Conservation (phyloP, 2,113 vertebrate species). For the Scolopax mira region DNA sequence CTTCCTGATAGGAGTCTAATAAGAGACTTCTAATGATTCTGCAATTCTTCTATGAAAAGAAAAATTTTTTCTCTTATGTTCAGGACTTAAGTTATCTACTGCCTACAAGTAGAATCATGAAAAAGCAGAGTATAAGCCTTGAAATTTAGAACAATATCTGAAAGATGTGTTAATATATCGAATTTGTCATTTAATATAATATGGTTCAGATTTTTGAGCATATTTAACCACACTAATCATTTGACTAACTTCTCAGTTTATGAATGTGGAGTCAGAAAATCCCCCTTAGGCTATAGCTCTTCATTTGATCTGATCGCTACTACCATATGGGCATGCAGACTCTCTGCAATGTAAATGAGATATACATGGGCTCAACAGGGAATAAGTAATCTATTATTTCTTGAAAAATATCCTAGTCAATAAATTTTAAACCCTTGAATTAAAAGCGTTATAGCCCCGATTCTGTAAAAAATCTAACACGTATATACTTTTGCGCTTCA, state of each 20-base stretch:
- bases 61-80: background rate
- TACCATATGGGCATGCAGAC: background rate
- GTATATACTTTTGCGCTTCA: background rate
- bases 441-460: background rate
- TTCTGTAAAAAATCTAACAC: background rate
- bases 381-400: background rate
- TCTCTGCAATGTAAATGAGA: background rate
- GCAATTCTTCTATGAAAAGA: background rate
- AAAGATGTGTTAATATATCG: background rate
- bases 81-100: background rate
- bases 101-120: background rate
- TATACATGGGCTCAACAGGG: background rate
- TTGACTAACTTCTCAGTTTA: constrained; percentile 12
- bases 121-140: background rate
- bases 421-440: background rate
- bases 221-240: background rate
- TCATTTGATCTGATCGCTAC: background rate
- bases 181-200: background rate
- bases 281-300: background rate
- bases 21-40: background rate
- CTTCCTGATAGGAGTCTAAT: background rate
- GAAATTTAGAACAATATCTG: background rate
- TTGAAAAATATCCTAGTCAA: background rate
- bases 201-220: background rate
- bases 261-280: background rate